phyloP scores from a whole-genome alignment of 2,797 vertebrate genomes.

The Poeciliopsis infans region DNA sequence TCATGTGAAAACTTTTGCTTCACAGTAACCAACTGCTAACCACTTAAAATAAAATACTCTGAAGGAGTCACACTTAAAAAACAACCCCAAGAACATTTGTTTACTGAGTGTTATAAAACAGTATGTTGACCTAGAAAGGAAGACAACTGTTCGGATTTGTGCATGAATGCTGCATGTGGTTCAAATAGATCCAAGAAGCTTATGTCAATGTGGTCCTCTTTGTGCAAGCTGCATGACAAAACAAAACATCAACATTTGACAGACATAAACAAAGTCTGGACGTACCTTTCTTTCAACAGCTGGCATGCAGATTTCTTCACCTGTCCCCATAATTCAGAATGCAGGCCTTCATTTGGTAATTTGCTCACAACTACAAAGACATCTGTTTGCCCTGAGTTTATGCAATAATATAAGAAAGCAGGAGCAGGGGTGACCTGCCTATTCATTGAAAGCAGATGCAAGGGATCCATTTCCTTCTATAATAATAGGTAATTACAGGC shows the following conservation, averaged over 20 bases:
- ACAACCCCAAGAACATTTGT: neutral
- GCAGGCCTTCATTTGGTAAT: conserved; percentile 72
- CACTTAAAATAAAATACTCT: neutral
- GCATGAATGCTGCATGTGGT: neutral
- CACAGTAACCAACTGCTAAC: neutral
- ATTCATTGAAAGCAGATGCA: conserved; percentile 84
- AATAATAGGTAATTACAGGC: conserved; percentile 81
- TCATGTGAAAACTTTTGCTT: neutral
- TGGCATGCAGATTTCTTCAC: conserved; percentile 67
- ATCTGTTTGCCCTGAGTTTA: conserved; percentile 77
- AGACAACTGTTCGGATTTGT: neutral
- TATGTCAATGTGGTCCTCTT: conserved; percentile 29
- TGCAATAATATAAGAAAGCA: conserved; percentile 70
- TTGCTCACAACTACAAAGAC: conserved; percentile 65
- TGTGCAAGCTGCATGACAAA: conserved; percentile 33
- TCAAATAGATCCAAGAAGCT: conserved; percentile 12
- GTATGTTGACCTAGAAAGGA: neutral
- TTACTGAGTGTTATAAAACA: neutral
- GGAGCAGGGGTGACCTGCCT: conserved; percentile 64
- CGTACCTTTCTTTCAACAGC: conserved; percentile 42
- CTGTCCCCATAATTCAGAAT: conserved; percentile 69
- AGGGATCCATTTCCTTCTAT: conserved; percentile 76
- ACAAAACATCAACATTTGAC: conserved; percentile 48
- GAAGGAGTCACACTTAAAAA: neutral
- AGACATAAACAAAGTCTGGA: conserved; percentile 63